Evolutionary conservation across 2,888 invertebrate species (phyloP), one percentile per base, ranked within the genome.

Genomic region (Archaeoteleia sp.): DNA sequence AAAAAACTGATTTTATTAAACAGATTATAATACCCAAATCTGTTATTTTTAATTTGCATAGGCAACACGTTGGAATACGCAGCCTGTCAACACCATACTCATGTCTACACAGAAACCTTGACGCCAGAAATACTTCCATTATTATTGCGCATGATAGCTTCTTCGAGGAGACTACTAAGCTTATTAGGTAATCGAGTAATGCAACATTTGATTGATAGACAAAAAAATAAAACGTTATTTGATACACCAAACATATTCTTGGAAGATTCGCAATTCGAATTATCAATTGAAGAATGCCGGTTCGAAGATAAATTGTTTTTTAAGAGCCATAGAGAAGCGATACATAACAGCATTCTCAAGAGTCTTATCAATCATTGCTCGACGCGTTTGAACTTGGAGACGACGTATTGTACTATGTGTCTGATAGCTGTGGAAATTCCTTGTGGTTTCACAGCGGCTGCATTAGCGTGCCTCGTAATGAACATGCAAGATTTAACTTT

Each of bases 361-460:
- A 87, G 89, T 4, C 74, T 89, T 1, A 77, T 85, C 34, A 79
- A 81, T 37, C 90, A 90, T 69, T 85, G 86, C 10, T 72, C 78
- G 0, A 85, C 80, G 4, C 82, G 85, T 27, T 80, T 86, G n/a
- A 89, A 89, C 71, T 73, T 91, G 15, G 89, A 89, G 71, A 86
- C 86, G 2, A 79, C 87, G 0, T 90, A 88, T 71, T 85, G 87
- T 27, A 86, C 88, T 0, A 82, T 90, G n/a, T 88, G 89, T 42
- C 79, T 89, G 35, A 81, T 89, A 1, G 84, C 89, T 0, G 79
- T 89, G 6, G 90, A 90, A 77, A 87, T 91, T 8, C 91, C 91
- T 0, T 90, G 90, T 55, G 89, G 90, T 0, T 87, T 89, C 72
- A 89, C 89, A 0, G 89, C 90, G 0, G 89, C 90, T 0, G 86